Percentiles rank a stretch among this genome's conserved stretches.
Evolutionary conservation across 2,888 invertebrate genomes (phyloP).

Genomic region (Cantharis nigra): DNA sequence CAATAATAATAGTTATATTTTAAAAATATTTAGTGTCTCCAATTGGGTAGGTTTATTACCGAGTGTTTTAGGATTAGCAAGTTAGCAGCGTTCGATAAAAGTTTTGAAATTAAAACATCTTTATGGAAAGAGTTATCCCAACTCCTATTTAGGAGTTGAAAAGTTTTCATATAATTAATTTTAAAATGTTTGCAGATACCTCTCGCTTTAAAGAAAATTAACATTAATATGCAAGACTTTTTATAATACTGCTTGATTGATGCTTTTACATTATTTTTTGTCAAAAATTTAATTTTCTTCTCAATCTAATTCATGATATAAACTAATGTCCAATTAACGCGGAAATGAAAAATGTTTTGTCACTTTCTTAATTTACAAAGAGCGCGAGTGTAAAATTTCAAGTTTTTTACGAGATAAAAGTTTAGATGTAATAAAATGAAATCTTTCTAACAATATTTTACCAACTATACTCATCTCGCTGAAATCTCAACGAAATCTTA

Average conservation of each 20-base stretch:
- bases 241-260: slow-evolving; percentile 29
- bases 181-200: slow-evolving; percentile 26
- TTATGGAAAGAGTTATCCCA: slow-evolving; percentile 21
- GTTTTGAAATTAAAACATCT: slow-evolving; percentile 11
- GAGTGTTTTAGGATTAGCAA: slow-evolving; percentile 2
- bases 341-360: slow-evolving; percentile 40
- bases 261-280: slow-evolving; percentile 31
- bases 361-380: slow-evolving; percentile 34
- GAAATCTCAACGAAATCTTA: neutral
- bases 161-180: slow-evolving; percentile 25
- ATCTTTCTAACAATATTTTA: neutral
- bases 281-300: slow-evolving; percentile 34
- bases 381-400: slow-evolving; percentile 32
- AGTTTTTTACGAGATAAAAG: slow-evolving; percentile 1
- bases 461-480: neutral
- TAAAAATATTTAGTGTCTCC: neutral
- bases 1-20: neutral
- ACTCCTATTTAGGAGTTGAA: slow-evolving; percentile 10
- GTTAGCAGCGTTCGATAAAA: slow-evolving; percentile 13
- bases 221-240: slow-evolving; percentile 15
- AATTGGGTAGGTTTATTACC: neutral
- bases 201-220: slow-evolving; percentile 28
- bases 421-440: neutral
- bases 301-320: slow-evolving; percentile 30
- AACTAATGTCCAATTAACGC: slow-evolving; percentile 40